These are phyloP conservation scores for Marisa cornuarietis DNA, from an alignment of 1,140 invertebrate genomes.

Conservation along the genomic window DNA sequence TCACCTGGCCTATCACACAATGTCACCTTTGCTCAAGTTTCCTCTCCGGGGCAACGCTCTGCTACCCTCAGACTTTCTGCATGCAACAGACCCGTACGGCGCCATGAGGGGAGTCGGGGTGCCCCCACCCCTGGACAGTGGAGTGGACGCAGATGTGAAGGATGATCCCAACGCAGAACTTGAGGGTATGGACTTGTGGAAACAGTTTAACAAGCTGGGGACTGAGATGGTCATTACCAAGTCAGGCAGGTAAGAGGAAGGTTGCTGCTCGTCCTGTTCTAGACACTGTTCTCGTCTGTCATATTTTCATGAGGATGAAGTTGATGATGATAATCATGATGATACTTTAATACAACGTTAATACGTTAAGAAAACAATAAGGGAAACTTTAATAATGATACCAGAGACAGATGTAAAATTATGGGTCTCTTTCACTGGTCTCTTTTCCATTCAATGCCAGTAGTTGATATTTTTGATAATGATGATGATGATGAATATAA, in stretches of 20 bases:
- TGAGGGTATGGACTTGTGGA: conserved; percentile 97
- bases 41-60: conserved; percentile 67
- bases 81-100: conserved; percentile 56
- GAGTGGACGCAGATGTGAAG: conserved; percentile 85
- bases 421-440: too few relatives aligned
- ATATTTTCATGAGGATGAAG: neutral
- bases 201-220: conserved; percentile 97
- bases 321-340: too few relatives aligned
- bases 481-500: too few relatives aligned
- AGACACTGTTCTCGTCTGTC: conserved; percentile 85
- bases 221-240: conserved; percentile 99
- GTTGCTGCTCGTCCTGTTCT: conserved; percentile 77
- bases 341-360: too few relatives aligned
- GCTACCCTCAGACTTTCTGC: conserved; percentile 68
- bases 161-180: conserved; percentile 95
- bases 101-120: conserved; percentile 73
- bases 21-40: conserved; percentile 85
- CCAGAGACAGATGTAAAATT: too few relatives aligned
- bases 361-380: too few relatives aligned
- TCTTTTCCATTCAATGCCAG: too few relatives aligned
- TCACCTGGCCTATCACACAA: conserved; percentile 81
- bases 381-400: too few relatives aligned
- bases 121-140: conserved; percentile 80
- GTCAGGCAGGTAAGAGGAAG: conserved; percentile 97
- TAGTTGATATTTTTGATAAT: too few relatives aligned